Evolutionary conservation across 2,113 vertebrate species (phyloP).

Genomic region (Tupaia chinensis): DNA sequence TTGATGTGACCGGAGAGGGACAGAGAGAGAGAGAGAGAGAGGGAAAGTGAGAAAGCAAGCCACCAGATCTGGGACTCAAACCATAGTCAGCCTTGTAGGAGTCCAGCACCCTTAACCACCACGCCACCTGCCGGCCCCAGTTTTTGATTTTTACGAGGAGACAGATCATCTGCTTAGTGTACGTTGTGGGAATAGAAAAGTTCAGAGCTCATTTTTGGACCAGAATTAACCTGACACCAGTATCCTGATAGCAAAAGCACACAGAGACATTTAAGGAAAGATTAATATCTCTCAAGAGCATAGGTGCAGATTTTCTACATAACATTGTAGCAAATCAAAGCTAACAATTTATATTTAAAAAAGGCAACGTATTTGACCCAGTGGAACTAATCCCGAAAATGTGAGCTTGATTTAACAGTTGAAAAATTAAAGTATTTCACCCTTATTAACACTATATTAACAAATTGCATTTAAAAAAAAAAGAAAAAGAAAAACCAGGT

Average conservation of each 20-base stretch:
- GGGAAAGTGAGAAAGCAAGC: no score
- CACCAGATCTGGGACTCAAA: no score
- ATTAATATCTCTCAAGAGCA: neutral
- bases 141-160: neutral
- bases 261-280: slow-evolving; percentile 3
- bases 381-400: neutral
- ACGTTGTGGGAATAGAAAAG: neutral
- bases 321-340: neutral
- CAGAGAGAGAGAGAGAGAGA: no score
- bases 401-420: neutral
- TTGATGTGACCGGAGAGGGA: no score
- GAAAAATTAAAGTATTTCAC: neutral
- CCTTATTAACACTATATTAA: neutral
- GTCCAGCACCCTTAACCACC: no score
- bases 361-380: neutral
- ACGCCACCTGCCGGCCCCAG: no score
- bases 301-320: neutral
- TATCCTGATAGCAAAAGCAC: neutral
- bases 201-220: neutral
- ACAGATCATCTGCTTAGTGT: neutral
- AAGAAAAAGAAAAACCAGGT: neutral
- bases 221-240: neutral
- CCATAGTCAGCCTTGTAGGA: no score
- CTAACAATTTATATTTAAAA: neutral
- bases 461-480: neutral